A percentile compares a stretch with the other conserved stretches of the same genome.
Conservation (phyloP, 2,113 vertebrate species). For the Casuarius casuarius region DNA sequence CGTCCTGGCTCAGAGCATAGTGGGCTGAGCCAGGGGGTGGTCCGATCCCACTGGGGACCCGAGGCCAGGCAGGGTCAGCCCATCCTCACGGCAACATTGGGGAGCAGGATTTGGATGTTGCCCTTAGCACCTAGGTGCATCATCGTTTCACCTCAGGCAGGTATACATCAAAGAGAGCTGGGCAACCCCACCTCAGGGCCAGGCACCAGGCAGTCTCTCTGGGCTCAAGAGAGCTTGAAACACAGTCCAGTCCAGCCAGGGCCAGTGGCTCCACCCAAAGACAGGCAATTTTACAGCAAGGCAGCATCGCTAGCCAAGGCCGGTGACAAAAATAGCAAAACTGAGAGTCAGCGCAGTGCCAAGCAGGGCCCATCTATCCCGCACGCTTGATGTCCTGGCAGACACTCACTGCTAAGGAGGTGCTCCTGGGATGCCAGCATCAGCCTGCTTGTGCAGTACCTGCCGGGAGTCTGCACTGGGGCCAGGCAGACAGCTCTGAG, state of each 20-base stretch:
- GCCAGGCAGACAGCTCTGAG: neutral
- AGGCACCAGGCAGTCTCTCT: neutral
- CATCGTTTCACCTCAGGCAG: neutral
- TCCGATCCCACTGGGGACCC: neutral
- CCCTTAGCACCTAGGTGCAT: neutral
- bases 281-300: accelerated
- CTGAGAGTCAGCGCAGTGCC: constrained; percentile 28
- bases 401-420: neutral
- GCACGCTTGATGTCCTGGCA: neutral
- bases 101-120: neutral
- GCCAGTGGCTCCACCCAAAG: neutral
- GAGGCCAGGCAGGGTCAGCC: accelerated
- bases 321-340: constrained; percentile 21
- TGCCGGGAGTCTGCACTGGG: neutral
- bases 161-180: neutral
- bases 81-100: neutral
- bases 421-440: neutral
- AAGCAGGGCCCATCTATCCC: neutral
- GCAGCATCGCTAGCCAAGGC: constrained; percentile 32
- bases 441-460: neutral
- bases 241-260: neutral
- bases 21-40: neutral
- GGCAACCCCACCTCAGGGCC: neutral
- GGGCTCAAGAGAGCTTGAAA: neutral
- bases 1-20: neutral